These are phyloP conservation scores for Synodontis membranacea DNA, from an alignment of 2,113 vertebrate species.

Conservation along the genomic window DNA sequence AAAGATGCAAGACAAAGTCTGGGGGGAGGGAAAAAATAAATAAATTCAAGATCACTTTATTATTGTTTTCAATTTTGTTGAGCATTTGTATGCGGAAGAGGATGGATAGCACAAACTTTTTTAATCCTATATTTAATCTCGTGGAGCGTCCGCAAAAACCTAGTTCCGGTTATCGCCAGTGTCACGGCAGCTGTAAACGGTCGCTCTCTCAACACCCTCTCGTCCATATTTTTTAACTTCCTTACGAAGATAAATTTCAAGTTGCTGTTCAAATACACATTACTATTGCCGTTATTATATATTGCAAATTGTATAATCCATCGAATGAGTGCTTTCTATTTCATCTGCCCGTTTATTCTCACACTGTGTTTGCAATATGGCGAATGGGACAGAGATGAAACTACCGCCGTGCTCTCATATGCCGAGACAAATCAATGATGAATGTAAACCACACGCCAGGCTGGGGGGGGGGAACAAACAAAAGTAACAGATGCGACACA, in stretches of 20 bases:
- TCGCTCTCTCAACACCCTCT: neutral
- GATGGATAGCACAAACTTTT: neutral
- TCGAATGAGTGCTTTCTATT: neutral
- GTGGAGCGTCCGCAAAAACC: no score
- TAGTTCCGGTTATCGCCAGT: neutral
- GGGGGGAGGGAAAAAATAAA: no score
- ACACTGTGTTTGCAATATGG: neutral
- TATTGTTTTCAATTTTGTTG: no score
- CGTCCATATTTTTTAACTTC: neutral
- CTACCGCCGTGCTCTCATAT: slow-evolving; percentile 26
- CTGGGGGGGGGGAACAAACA: slow-evolving; percentile 20
- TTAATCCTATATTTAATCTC: no score
- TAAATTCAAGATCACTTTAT: neutral
- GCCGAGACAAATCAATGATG: slow-evolving; percentile 35
- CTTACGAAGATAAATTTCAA: no score
- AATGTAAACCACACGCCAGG: slow-evolving; percentile 51
- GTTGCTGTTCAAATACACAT: neutral
- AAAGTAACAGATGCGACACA: slow-evolving; percentile 31
- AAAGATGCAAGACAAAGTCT: no score
- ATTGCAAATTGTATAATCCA: neutral
- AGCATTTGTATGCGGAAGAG: neutral
- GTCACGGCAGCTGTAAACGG: neutral
- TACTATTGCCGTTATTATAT: neutral
- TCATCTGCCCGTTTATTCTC: neutral
- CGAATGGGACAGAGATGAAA: slow-evolving; percentile 38